Percentiles rank a stretch among this genome's conserved stretches.
These are phyloP conservation scores for Elaphurus davidianus DNA, from an alignment of 2,113 vertebrate species.

Conservation along the genomic window DNA sequence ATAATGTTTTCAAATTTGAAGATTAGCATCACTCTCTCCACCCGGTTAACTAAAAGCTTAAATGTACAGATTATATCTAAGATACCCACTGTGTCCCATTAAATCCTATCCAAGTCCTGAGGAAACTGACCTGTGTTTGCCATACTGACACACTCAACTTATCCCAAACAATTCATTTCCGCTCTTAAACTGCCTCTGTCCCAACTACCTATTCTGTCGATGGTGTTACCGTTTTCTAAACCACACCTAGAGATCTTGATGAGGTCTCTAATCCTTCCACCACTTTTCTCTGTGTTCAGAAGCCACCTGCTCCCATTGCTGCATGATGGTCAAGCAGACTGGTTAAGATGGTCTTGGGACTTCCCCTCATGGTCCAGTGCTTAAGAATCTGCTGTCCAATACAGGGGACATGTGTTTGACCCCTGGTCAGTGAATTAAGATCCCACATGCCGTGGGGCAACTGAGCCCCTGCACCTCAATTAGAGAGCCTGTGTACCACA, in stretches of 20 bases:
- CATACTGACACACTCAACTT: not conserved
- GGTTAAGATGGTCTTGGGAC: not conserved
- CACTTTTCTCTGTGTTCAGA: not conserved
- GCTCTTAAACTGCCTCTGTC: not conserved
- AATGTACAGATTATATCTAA: not conserved
- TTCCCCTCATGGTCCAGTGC: not conserved
- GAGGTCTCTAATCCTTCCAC: not conserved
- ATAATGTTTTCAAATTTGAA: not conserved
- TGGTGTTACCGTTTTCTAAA: not conserved
- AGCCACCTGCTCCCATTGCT: not conserved
- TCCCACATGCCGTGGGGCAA: not conserved
- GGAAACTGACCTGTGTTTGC: not conserved
- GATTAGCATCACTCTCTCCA: not conserved
- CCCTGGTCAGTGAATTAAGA: not conserved
- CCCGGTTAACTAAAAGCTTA: not conserved
- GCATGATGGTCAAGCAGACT: not conserved
- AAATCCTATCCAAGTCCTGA: not conserved
- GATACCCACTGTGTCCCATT: not conserved
- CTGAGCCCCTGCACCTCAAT: not conserved
- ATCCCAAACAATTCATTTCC: not conserved
- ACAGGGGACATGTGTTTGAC: not conserved
- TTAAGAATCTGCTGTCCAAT: not conserved
- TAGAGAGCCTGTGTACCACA: not conserved
- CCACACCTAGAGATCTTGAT: not conserved
- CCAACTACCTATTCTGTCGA: not conserved